Percentiles rank a stretch among this genome's conserved stretches.
Conservation (phyloP, 1,140 invertebrate genomes). For the Paraescarpia echinospica region DNA sequence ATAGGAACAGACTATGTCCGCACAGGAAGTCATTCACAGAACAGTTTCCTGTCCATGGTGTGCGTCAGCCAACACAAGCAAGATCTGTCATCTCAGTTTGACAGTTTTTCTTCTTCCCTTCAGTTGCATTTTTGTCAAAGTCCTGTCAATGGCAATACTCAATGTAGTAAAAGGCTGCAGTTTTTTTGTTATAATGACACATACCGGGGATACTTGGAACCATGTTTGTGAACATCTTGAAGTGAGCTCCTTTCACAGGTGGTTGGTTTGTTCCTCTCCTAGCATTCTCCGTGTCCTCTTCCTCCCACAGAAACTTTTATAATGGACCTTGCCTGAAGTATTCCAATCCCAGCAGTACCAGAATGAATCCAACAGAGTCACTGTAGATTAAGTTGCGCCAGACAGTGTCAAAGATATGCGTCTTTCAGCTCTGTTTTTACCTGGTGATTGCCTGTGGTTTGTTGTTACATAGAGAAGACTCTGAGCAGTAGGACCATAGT, state of each 20-base stretch:
- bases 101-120: neutral
- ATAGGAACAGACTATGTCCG: neutral
- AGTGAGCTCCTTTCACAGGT: too few relatives aligned
- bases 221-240: too few relatives aligned
- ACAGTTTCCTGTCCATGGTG: neutral
- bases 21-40: neutral
- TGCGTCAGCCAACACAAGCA: neutral
- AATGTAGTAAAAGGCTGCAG: too few relatives aligned
- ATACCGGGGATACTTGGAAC: too few relatives aligned
- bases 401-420: neutral
- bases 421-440: neutral
- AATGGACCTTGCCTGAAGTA: neutral
- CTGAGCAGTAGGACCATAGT: neutral
- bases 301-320: too few relatives aligned
- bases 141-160: neutral
- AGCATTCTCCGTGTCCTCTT: too few relatives aligned
- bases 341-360: neutral
- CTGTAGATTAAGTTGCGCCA: neutral
- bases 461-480: neutral
- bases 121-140: neutral
- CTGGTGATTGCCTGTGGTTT: neutral
- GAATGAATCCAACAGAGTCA: neutral
- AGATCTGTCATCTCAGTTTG: neutral
- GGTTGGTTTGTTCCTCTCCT: too few relatives aligned
- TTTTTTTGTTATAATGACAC: too few relatives aligned